phyloP scores from a whole-genome alignment of 2,888 invertebrate genomes.

The Archips xylosteana region DNA sequence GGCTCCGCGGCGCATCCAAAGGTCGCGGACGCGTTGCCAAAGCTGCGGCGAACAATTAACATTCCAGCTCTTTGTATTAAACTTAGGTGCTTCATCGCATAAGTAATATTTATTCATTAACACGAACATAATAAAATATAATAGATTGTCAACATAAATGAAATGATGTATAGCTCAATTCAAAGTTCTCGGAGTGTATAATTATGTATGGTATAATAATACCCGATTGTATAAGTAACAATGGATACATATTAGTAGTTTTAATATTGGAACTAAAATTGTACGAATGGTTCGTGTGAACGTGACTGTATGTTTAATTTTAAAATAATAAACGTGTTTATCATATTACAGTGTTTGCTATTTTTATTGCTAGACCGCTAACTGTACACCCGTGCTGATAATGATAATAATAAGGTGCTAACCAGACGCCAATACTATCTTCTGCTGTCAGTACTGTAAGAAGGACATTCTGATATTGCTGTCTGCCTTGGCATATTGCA shows the following conservation, averaged over 20 bases:
- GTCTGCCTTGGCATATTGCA: conserved; percentile 15
- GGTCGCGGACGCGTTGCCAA: conserved; percentile 78
- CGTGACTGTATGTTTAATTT: conserved; percentile 63
- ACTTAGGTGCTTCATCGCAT: conserved; percentile 46
- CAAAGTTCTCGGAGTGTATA: conserved; percentile 34
- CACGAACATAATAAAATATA: conserved; percentile 41
- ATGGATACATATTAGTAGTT: conserved; percentile 33
- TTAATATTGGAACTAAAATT: conserved; percentile 62
- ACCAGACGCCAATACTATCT: conserved; percentile 2
- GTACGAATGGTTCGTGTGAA: conserved; percentile 65
- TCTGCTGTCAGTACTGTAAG: background rate
- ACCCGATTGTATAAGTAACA: conserved; percentile 38
- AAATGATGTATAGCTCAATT: conserved; percentile 35
- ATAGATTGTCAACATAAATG: conserved; percentile 26
- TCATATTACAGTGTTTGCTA: conserved; percentile 68
- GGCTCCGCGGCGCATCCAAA: conserved; percentile 61
- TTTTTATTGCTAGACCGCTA: conserved; percentile 63
- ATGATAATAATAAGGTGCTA: background rate
- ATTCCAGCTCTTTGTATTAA: conserved; percentile 68
- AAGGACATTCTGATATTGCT: background rate
- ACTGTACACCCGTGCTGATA: conserved; percentile 12
- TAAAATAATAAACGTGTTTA: conserved; percentile 78
- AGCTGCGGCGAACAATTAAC: conserved; percentile 72
- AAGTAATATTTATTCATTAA: conserved; percentile 44
- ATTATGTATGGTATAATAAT: conserved; percentile 26